Base-by-base conservation (phyloP, 2,797 vertebrate genomes). In the Lepus townsendii region DNA sequence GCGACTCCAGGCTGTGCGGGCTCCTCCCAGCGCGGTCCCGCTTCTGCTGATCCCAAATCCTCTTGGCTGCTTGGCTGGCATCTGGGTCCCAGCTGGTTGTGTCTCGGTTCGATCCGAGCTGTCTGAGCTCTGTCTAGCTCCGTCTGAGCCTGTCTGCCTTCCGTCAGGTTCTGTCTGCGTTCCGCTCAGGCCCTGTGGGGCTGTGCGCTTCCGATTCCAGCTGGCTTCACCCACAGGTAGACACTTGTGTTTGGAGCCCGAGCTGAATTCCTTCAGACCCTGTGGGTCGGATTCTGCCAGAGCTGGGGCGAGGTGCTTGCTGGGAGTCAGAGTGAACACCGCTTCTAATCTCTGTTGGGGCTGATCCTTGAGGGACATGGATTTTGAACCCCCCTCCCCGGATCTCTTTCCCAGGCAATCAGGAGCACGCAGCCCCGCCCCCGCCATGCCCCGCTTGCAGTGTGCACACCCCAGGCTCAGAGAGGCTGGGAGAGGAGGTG, bases 51-150 rank as follows among this genome's bases (percentile, higher is more conserved):
- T 42, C n/a, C 83, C 24, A 1, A 27, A 86, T 32, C 22, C 80
- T 76, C 75, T 73, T 6, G 27, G 75, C 93, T 91, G 60, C 93
- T 72, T 72, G 14, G 75, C 27, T 57, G 5, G 42, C 27, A 62
- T 54, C 12, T 73, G 22, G 71, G 84, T 71, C 91, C 95, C 93
- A 92, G 95, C 88, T 96, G 94, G 95, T 83, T 50, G 27, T 89
- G 94, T 93, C 90, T 90, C 9, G 90, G 86, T 88, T 96, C 71
- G 24, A 38, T 95, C 94, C 12, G 69, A 86, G 91, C 86, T 82
- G 62, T 79, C 91, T 91, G 65, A 76, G n/a, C 75, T 84, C 30
- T 47, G 60, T 82, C 77, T 75, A 63, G 52, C 4, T 50, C 1
- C 19, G 17, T 83, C 54, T 50, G 47, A 62, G 68, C 35, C 92